Evolutionary conservation across 2,797 vertebrate genomes (phyloP).

Genomic region (Glossophaga mutica): DNA sequence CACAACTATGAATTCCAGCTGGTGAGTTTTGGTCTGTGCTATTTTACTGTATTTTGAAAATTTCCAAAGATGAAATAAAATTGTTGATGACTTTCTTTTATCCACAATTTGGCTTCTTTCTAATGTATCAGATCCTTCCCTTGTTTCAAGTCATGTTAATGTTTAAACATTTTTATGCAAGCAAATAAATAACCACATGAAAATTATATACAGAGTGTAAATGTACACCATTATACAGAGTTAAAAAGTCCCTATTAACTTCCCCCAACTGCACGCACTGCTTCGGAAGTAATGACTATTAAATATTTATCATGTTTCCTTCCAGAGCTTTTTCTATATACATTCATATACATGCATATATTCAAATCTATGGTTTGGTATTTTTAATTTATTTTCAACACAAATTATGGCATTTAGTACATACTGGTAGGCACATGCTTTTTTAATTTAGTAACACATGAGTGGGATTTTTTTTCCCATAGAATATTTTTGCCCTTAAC

Average conservation of each 20-base stretch:
- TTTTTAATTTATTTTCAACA: conserved; percentile 21
- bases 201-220: not conserved
- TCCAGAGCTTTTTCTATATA: not conserved
- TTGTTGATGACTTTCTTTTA: not conserved
- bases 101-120: not conserved
- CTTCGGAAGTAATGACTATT: not conserved
- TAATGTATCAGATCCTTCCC: not conserved
- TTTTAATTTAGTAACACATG: not conserved
- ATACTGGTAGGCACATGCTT: not conserved
- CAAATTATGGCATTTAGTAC: not conserved
- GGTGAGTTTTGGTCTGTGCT: not conserved
- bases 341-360: not conserved
- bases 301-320: not conserved
- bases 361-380: not conserved
- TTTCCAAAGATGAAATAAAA: conserved; percentile 5
- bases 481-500: not conserved
- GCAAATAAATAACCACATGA: not conserved
- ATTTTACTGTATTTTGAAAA: not conserved
- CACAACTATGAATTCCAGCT: not conserved
- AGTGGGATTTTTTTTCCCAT: not conserved
- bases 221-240: not conserved
- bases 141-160: not conserved
- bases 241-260: not conserved
- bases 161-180: not conserved
- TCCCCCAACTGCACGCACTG: not conserved